Base-by-base conservation (phyloP, 2,888 invertebrate genomes). In the Cantharis rustica region DNA sequence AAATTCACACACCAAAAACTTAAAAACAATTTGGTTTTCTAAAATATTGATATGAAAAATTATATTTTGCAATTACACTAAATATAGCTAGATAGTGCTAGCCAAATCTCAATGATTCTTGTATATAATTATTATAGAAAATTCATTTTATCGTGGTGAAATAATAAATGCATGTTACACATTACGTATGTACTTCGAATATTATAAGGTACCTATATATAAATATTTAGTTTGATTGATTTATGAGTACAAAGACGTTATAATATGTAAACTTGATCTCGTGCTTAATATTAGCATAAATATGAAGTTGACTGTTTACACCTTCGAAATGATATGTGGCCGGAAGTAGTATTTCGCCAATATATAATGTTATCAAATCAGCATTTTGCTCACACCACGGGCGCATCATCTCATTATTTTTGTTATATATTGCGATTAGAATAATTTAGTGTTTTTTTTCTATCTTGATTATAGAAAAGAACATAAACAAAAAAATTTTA, bases 231-330 rank as follows among this genome's bases (percentile, higher is more conserved):
- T 71, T 27, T 71, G 75, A 75, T 75, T 75, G 75, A 75, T 75
- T 71, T 75, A 71, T 75, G 71, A 75, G 71, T 27, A 69, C 47
- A 70, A 74, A 71, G 69, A 75, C 16, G 61, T 68, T 68, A 76
- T 72, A 27, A 10, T 27, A 69, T 69, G 73, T 73, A 47, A 47
- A 76, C 70, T 72, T 64, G 72, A 75, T 73, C 78, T 79, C 79
- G 78, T 79, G 78, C 79, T 78, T 64, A 79, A 79, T 79, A 79
- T 79, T 79, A 78, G 79, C 79, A 79, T 79, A 78, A 78, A 77
- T 75, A 77, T 75, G 75, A 75, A 75, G 76, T 73, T 76, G 74
- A 79, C 74, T 76, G 73, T 76, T 76, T 73, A 76, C 76, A 69
- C 73, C 76, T 69, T n/a, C 31, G 27, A 20, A 76, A 70, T 76